These are phyloP conservation scores for Ibidorhyncha struthersii DNA, from an alignment of 2,113 vertebrate species.

Conservation along the genomic window DNA sequence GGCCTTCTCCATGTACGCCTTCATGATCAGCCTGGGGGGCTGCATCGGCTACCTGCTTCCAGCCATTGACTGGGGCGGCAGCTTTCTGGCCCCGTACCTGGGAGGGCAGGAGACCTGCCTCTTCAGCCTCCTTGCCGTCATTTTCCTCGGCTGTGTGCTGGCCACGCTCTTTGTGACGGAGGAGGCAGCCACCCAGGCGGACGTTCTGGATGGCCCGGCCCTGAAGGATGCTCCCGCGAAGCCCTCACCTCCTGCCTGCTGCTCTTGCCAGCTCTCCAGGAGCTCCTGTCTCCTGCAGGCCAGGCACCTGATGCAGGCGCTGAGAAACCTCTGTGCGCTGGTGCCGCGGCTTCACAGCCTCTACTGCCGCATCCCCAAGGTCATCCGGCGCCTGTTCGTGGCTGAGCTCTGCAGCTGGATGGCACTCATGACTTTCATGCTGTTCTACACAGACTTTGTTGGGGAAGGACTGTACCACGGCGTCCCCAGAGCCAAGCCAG, in stretches of 20 bases:
- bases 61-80: constrained; percentile 82
- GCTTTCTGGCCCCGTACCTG: constrained; percentile 74
- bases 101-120: constrained; percentile 85
- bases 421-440: constrained; percentile 86
- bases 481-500: constrained; percentile 79
- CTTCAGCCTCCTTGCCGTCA: constrained; percentile 80
- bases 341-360: constrained; percentile 73
- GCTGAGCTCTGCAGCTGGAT: constrained; percentile 90
- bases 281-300: neutral
- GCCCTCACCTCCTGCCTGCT: neutral
- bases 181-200: constrained; percentile 36
- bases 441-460: constrained; percentile 89
- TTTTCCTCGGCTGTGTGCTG: constrained; percentile 80
- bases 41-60: constrained; percentile 87
- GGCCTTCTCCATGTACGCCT: constrained; percentile 85
- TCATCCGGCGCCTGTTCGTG: constrained; percentile 81
- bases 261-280: constrained; percentile 23
- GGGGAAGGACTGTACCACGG: constrained; percentile 86
- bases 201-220: accelerated
- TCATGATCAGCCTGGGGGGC: constrained; percentile 88
- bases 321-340: constrained; percentile 59
- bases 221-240: neutral
- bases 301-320: neutral
- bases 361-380: constrained; percentile 77
- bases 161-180: constrained; percentile 81